Conservation (phyloP, 2,888 invertebrate species). For the Diachrysia chrysitis region DNA sequence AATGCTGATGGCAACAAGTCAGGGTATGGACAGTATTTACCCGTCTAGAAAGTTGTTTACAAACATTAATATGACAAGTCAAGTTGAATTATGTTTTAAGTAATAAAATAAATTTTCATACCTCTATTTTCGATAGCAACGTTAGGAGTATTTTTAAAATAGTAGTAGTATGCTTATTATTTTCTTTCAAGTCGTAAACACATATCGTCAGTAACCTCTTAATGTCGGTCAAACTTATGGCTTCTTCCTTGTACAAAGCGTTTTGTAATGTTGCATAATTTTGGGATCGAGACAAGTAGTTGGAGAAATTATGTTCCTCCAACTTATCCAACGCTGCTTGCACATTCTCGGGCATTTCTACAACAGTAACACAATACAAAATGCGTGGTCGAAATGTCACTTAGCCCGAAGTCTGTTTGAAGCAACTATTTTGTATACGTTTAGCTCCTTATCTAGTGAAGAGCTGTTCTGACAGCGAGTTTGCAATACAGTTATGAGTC, state of each 20-base stretch:
- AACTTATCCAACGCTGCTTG: slow-evolving; percentile 63
- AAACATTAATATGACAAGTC: slow-evolving; percentile 16
- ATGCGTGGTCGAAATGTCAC: neutral
- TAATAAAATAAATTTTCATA: slow-evolving; percentile 48
- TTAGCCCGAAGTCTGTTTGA: neutral
- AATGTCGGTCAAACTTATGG: slow-evolving; percentile 53
- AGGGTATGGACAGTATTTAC: slow-evolving; percentile 49
- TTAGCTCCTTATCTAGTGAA: slow-evolving; percentile 8
- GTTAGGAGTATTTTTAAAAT: slow-evolving; percentile 66
- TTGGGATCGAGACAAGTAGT: slow-evolving; percentile 49
- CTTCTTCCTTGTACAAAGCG: slow-evolving; percentile 59
- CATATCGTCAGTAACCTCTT: slow-evolving; percentile 71
- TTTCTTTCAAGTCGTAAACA: slow-evolving; percentile 68
- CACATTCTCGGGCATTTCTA: slow-evolving; percentile 73
- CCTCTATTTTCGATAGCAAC: slow-evolving; percentile 73
- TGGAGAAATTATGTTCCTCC: slow-evolving; percentile 64
- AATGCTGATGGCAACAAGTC: slow-evolving; percentile 69
- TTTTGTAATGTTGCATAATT: slow-evolving; percentile 65
- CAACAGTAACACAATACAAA: slow-evolving; percentile 38
- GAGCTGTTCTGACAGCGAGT: slow-evolving; percentile 7
- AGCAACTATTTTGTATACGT: neutral
- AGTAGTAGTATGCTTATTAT: slow-evolving; percentile 65
- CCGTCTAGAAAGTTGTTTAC: slow-evolving; percentile 53
- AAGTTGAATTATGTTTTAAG: neutral
- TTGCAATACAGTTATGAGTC: slow-evolving; percentile 7